These are phyloP conservation scores for Ligdia adustata DNA, from an alignment of 2,888 invertebrate genomes.

Conservation along the genomic window DNA sequence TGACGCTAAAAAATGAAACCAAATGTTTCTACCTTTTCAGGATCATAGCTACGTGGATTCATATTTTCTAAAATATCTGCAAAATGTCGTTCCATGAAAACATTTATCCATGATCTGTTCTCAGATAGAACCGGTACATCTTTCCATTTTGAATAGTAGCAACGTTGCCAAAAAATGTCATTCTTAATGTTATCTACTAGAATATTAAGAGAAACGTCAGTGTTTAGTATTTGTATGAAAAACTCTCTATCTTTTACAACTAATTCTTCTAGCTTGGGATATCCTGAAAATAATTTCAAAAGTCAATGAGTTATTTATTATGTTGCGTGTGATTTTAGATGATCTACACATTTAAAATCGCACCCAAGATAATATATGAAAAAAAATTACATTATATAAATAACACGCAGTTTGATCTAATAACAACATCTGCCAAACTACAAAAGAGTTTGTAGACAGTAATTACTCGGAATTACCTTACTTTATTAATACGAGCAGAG, in stretches of 20 bases:
- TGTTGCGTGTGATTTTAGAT: too few species aligned
- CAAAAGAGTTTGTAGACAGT: too few species aligned
- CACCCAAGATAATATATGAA: conserved; percentile 13
- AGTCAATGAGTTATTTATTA: too few species aligned
- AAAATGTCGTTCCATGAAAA: conserved; percentile 74
- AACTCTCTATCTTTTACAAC: conserved; percentile 70
- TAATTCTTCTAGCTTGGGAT: conserved; percentile 63
- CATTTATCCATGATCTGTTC: conserved; percentile 69
- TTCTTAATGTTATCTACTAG: conserved; percentile 74
- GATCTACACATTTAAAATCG: too few species aligned
- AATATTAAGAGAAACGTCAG: conserved; percentile 67
- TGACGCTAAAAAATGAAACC: too few species aligned
- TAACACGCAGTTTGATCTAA: too few species aligned
- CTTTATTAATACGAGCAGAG: too few species aligned
- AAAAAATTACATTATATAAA: conserved; percentile 1
- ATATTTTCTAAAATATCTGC: conserved; percentile 74
- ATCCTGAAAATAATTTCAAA: conserved; percentile 50
- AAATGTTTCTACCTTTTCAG: conserved; percentile 65
- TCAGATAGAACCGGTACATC: conserved; percentile 53
- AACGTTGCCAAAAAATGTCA: conserved; percentile 78
- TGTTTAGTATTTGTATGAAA: conserved; percentile 69
- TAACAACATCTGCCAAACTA: too few species aligned
- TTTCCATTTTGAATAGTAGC: conserved; percentile 65
- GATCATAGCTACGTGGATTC: conserved; percentile 76
- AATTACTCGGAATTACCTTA: too few species aligned